Base-by-base conservation (phyloP, 2,797 vertebrate genomes). In the Chrysolophus pictus region DNA sequence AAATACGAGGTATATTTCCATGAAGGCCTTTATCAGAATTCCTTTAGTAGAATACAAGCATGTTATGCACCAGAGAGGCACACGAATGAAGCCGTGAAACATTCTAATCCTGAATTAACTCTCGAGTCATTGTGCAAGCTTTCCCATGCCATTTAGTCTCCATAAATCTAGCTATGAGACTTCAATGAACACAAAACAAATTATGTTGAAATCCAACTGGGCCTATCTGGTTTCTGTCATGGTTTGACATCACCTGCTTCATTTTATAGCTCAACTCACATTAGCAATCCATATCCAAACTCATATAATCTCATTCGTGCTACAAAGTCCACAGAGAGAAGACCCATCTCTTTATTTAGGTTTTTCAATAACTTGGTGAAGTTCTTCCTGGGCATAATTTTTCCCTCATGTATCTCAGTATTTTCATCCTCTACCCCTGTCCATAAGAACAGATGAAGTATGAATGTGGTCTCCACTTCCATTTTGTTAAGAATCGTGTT, bases 151-250 rank as follows among this genome's bases (percentile, higher is more conserved):
- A 88, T 94, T 92, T 88, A 92, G 91, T 49, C 88, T 93, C 89
- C 92, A 92, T 95, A 95, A 95, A 96, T 96, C 94, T 94, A 91
- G 77, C 91, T 87, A 49, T 33, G 90, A 92, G 89, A 87, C 91
- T 94, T 77, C 83, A 91, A 63, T 84, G 95, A 93, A 74, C 94
- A 94, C 87, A 95, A 91, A 95, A 79, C 82, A 96, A 96, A 95
- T 95, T 92, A 94, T 74, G 58, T 62, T 84, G 87, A 91, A 94
- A 95, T 94, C 94, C 94, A 94, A 90, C 91, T 41, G 92, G 94
- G 91, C 93, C 89, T 96, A 95, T 96, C 93, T 95, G 83, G 92
- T 95, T 96, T 96, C 94, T 95, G 91, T 96, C 96, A 95, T 95
- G 95, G 94, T 95, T 96, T 94, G 93, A 95, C 88, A 94, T 95